These are phyloP conservation scores for Acipenser ruthenus DNA, from an alignment of 2,797 vertebrate species.

Conservation along the genomic window DNA sequence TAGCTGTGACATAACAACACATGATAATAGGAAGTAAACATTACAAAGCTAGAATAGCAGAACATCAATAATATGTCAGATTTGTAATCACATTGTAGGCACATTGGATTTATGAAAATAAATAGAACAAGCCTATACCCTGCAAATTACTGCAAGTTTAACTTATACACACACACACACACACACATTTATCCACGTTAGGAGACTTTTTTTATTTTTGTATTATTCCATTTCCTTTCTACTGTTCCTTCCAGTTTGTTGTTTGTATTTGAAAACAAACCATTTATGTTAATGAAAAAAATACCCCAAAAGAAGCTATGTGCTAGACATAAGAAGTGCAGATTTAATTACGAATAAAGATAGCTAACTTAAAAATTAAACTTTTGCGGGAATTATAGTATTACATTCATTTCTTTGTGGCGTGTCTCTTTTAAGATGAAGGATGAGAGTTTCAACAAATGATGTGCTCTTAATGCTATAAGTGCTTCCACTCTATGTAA, in stretches of 20 bases:
- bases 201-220: no score
- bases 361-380: no score
- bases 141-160: not conserved
- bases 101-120: not conserved
- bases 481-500: conserved; percentile 27
- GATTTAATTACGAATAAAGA: no score
- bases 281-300: no score
- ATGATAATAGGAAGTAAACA: conserved; percentile 30
- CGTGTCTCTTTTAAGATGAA: conserved; percentile 15
- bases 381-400: not conserved
- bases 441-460: conserved; percentile 20
- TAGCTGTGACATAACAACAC: conserved; percentile 39
- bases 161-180: no score
- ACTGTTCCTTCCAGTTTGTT: no score
- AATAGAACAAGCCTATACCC: not conserved
- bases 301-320: no score
- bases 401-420: not conserved
- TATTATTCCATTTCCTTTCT: no score
- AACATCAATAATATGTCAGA: not conserved
- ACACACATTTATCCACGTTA: no score
- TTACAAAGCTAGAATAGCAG: conserved; percentile 27
- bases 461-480: conserved; percentile 15
- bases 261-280: no score
- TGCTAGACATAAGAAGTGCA: no score
- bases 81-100: not conserved